Conservation (phyloP, 2,797 vertebrate species). For the Hydrolagus colliei region DNA sequence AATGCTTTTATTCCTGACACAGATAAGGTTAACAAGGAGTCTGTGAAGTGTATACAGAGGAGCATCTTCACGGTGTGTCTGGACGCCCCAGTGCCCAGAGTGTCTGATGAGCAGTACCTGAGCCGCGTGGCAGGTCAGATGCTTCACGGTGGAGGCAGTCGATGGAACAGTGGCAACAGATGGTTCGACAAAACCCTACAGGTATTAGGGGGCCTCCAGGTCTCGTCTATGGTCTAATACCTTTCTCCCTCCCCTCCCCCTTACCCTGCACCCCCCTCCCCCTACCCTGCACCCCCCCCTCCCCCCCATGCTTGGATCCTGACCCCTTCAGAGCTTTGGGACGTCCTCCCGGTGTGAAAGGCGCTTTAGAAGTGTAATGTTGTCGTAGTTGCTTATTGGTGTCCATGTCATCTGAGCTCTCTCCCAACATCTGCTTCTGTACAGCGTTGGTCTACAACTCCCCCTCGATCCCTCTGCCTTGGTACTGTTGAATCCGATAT, state of each 20-base stretch:
- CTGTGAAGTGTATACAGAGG: slow-evolving; percentile 81
- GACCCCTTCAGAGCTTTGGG: too few species aligned
- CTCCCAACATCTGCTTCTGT: too few species aligned
- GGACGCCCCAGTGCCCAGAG: slow-evolving; percentile 75
- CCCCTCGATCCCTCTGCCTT: too few species aligned
- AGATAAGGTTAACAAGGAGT: slow-evolving; percentile 96
- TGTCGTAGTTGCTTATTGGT: too few species aligned
- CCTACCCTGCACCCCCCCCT: not conserved
- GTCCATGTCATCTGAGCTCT: too few species aligned
- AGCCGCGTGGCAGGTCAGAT: slow-evolving; percentile 84
- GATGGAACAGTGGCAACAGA: slow-evolving; percentile 88
- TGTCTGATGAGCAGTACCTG: slow-evolving; percentile 74
- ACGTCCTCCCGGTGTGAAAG: too few species aligned
- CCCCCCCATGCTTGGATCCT: too few species aligned
- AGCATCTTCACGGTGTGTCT: slow-evolving; percentile 90
- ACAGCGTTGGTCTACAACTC: too few species aligned
- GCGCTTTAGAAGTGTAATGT: too few species aligned
- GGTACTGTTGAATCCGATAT: too few species aligned
- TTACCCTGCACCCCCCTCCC: not conserved
- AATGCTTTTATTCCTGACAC: not conserved
- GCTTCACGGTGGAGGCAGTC: slow-evolving; percentile 84
- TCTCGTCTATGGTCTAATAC: not conserved
- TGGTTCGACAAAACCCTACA: slow-evolving; percentile 98
- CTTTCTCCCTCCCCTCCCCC: not conserved
- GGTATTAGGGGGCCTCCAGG: slow-evolving; percentile 46